Evolutionary conservation across 2,113 vertebrate species (phyloP).

Genomic region (Tenrec ecaudatus): DNA sequence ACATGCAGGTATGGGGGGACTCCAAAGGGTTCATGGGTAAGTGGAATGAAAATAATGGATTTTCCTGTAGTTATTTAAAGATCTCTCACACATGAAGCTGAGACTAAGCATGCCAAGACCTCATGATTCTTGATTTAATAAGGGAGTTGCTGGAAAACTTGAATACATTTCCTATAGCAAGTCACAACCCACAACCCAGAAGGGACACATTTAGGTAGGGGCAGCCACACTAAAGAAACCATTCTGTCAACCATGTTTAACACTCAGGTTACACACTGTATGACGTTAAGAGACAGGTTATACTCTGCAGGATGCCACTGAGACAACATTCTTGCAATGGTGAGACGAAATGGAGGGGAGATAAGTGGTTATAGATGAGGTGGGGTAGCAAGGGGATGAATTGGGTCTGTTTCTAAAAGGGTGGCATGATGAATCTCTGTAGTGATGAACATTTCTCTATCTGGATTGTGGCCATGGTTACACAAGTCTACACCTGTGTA

Average conservation of each 20-base stretch:
- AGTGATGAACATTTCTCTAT: background rate
- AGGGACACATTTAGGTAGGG: background rate
- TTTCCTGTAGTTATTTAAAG: too few species aligned
- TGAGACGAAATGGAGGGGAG: background rate
- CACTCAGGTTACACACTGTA: background rate
- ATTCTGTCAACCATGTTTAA: background rate
- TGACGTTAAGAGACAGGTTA: background rate
- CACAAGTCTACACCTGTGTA: background rate
- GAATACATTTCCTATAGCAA: background rate
- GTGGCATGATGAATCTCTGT: too few species aligned
- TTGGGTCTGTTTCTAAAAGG: background rate
- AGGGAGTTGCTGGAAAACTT: background rate
- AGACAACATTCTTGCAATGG: background rate
- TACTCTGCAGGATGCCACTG: background rate
- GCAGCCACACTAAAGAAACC: background rate
- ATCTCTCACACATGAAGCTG: too few species aligned
- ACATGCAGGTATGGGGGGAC: background rate
- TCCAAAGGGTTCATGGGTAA: too few species aligned
- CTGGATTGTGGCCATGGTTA: background rate
- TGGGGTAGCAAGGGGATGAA: background rate
- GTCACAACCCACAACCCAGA: background rate
- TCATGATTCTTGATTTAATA: accelerated
- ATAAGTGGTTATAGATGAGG: background rate
- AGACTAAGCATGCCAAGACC: background rate
- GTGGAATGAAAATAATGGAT: too few species aligned